Evolutionary conservation across 2,113 vertebrate species (phyloP).

Genomic region (Apodemus speciosus): DNA sequence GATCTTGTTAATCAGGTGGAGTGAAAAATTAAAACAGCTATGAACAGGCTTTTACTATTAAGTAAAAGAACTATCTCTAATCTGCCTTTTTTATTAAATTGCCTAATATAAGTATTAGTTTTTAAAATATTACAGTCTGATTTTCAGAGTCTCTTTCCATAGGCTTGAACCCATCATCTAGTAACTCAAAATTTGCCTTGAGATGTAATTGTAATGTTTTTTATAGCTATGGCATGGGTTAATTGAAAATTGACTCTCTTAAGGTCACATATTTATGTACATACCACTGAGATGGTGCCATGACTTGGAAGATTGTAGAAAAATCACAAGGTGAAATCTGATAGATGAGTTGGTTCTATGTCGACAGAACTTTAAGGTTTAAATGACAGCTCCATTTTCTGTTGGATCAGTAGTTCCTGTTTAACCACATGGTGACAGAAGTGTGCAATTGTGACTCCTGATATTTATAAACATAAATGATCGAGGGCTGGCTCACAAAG

Average conservation of each 20-base stretch:
- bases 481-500: too few relatives aligned
- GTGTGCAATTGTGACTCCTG: too few relatives aligned
- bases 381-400: not conserved
- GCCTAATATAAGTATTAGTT: not conserved
- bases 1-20: not conserved
- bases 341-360: not conserved
- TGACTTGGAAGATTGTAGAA: not conserved
- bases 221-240: not conserved
- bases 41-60: not conserved
- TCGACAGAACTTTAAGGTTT: not conserved
- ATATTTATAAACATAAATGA: too few relatives aligned
- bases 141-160: not conserved
- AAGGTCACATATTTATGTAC: not conserved
- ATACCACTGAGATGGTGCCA: not conserved
- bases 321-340: not conserved
- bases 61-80: not conserved
- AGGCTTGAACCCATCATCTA: too few relatives aligned
- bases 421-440: not conserved
- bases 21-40: not conserved
- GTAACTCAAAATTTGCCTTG: not conserved
- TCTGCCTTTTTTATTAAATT: not conserved
- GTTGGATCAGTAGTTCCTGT: not conserved
- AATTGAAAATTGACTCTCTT: not conserved
- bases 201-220: not conserved
- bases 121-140: not conserved